Conservation (phyloP, 2,797 vertebrate species). For the Heliangelus exortis region DNA sequence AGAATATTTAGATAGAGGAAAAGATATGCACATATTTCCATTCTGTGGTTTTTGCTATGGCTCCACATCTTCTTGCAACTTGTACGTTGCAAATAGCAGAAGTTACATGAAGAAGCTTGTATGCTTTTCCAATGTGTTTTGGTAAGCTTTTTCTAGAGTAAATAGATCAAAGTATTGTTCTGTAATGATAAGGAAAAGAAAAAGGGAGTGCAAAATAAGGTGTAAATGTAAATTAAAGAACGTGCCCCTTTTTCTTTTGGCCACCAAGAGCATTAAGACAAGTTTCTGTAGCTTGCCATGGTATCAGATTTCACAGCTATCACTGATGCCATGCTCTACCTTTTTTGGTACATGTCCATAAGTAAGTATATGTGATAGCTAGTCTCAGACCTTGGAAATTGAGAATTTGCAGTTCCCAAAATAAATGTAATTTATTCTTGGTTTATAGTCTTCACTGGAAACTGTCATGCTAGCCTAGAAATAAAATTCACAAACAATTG, state of each 20-base stretch:
- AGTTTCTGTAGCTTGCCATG: not conserved
- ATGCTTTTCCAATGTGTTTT: not conserved
- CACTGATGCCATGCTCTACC: not conserved
- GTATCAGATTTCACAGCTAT: not conserved
- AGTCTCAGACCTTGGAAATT: not conserved
- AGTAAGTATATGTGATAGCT: constrained; percentile 14
- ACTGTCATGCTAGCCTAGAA: not conserved
- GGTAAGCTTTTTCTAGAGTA: not conserved
- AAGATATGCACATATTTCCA: not conserved
- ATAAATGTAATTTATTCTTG: constrained; percentile 1
- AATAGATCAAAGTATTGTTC: not conserved
- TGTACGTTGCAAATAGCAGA: not conserved
- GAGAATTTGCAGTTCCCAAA: constrained; percentile 1
- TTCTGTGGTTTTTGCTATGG: not conserved
- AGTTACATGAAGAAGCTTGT: not conserved
- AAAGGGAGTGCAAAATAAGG: not conserved
- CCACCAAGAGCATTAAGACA: not conserved
- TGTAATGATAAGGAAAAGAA: not conserved
- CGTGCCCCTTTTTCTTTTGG: not conserved
- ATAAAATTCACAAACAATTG: not conserved
- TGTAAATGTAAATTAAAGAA: not conserved
- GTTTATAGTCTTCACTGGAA: not conserved
- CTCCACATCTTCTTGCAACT: not conserved
- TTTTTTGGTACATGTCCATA: not conserved
- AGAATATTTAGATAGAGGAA: not conserved